These are phyloP conservation scores for Zosterops japonicus DNA, from an alignment of 2,113 vertebrate species.

Conservation along the genomic window DNA sequence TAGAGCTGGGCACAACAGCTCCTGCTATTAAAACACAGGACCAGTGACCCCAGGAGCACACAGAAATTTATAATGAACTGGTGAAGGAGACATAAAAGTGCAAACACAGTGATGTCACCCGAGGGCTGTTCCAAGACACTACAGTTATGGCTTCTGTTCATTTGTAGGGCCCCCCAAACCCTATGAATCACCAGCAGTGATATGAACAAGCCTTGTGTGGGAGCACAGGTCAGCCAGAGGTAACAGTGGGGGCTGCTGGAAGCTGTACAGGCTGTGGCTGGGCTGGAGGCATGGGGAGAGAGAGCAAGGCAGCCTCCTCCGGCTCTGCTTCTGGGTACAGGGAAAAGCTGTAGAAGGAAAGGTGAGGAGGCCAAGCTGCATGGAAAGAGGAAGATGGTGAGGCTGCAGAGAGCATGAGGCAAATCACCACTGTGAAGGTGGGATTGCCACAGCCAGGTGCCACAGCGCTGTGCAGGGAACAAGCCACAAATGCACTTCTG, in stretches of 20 bases:
- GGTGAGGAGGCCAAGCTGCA: background rate
- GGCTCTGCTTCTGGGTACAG: background rate
- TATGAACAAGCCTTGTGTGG: background rate
- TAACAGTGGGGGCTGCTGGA: conserved; percentile 33
- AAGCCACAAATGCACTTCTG: background rate
- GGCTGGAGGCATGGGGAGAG: fast-evolving
- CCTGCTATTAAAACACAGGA: background rate
- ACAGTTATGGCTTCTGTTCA: background rate
- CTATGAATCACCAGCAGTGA: fast-evolving
- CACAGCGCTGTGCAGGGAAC: fast-evolving
- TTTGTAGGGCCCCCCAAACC: background rate
- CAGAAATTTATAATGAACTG: background rate
- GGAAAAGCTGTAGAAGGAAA: background rate
- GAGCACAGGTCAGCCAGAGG: conserved; percentile 19
- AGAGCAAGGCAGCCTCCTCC: conserved; percentile 1
- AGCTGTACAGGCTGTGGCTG: background rate
- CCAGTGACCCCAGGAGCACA: background rate
- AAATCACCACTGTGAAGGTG: fast-evolving
- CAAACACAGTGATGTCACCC: conserved; percentile 45
- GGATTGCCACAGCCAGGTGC: background rate
- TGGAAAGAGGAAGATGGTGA: background rate
- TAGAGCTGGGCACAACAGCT: conserved; percentile 43
- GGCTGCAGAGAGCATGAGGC: background rate
- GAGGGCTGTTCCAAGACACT: conserved; percentile 37
- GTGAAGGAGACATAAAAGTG: conserved; percentile 14